phyloP scores from a whole-genome alignment of 2,888 invertebrate genomes.

The Archaeoteleia sp. region DNA sequence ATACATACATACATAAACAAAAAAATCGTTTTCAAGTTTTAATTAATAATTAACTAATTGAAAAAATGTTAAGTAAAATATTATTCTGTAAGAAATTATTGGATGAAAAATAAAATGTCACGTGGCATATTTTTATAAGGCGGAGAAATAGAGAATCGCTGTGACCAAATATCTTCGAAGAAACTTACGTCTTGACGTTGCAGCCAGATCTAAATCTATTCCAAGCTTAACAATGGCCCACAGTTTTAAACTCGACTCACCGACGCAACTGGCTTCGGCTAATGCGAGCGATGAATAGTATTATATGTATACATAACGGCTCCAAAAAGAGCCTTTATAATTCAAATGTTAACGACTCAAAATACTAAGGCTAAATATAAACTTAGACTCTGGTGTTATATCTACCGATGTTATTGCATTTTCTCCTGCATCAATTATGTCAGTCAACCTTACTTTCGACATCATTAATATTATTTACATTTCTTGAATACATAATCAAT shows the following conservation, averaged over 20 bases:
- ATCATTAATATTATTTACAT: too few relatives aligned
- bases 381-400: slow-evolving; percentile 8
- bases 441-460: too few relatives aligned
- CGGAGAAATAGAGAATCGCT: slow-evolving; percentile 8
- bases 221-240: slow-evolving; percentile 67
- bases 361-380: slow-evolving; percentile 7
- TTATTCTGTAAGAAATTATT: too few relatives aligned
- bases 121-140: slow-evolving; percentile 20
- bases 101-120: slow-evolving; percentile 21
- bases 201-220: slow-evolving; percentile 69
- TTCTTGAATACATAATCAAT: too few relatives aligned
- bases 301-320: slow-evolving; percentile 18
- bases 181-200: slow-evolving; percentile 53
- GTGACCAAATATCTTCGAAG: slow-evolving; percentile 34
- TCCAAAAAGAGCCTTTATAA: slow-evolving; percentile 40
- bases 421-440: background rate
- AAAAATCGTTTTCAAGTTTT: too few relatives aligned
- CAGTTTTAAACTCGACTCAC: slow-evolving; percentile 63
- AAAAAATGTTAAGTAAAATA: too few relatives aligned
- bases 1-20: too few relatives aligned
- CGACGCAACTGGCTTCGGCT: slow-evolving; percentile 47
- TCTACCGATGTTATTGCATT: slow-evolving; percentile 20
- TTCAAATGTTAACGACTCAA: slow-evolving; percentile 40
- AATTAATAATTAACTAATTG: too few relatives aligned
- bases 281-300: slow-evolving; percentile 42